Evolutionary conservation across 2,797 vertebrate species (phyloP).

Genomic region (Melanogrammus aeglefinus): DNA sequence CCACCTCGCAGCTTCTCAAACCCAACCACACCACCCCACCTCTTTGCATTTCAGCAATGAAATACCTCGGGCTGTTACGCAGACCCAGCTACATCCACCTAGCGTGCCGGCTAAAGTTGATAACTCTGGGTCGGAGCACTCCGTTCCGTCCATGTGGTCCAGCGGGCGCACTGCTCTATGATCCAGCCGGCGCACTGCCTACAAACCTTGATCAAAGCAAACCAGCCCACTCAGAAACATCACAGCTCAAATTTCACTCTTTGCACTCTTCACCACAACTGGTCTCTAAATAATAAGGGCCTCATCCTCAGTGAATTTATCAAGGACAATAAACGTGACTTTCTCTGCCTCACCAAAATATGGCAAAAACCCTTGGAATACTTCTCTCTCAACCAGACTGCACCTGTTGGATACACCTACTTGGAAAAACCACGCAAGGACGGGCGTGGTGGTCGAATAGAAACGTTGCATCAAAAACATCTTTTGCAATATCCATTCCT

Average conservation of each 20-base stretch:
- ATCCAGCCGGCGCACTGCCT: too few relatives aligned
- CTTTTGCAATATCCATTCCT: not conserved
- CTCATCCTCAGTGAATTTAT: conserved; percentile 17
- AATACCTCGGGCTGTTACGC: not conserved
- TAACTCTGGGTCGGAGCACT: too few relatives aligned
- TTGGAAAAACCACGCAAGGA: not conserved
- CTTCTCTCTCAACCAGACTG: not conserved
- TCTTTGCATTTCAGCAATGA: conserved; percentile 1
- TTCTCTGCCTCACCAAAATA: not conserved
- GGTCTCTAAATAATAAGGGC: conserved; percentile 1
- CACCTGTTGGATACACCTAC: not conserved
- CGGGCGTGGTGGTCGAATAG: not conserved
- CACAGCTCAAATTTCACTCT: not conserved
- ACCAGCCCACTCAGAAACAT: not conserved
- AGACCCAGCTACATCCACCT: not conserved
- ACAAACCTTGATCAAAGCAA: not conserved
- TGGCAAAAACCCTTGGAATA: conserved; percentile 20
- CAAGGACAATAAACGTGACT: conserved; percentile 3
- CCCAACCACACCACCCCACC: not conserved
- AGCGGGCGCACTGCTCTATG: not conserved
- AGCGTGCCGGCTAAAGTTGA: not conserved
- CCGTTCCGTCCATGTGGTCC: not conserved
- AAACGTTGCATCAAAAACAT: not conserved
- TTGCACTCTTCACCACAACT: too few relatives aligned
- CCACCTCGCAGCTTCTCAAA: not conserved